phyloP scores from a whole-genome alignment of 2,888 invertebrate genomes.

The Camptogramma bilineatum region DNA sequence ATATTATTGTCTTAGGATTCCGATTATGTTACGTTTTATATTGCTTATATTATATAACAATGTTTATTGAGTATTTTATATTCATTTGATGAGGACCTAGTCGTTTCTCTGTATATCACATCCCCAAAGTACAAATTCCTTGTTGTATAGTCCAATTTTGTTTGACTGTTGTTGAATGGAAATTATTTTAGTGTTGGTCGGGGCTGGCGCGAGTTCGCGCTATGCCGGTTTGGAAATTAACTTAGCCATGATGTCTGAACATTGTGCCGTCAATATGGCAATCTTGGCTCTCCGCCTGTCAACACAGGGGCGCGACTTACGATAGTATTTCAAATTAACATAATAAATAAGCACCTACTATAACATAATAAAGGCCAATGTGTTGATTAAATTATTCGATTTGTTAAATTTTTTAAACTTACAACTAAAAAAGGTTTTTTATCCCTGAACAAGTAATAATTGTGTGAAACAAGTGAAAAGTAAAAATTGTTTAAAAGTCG shows the following conservation, averaged over 20 bases:
- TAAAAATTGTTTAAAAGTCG: too few relatives aligned
- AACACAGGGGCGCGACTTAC: conserved; percentile 22
- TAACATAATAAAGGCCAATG: background rate
- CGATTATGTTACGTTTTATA: conserved; percentile 85
- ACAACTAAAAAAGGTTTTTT: background rate
- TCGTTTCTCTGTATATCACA: conserved; percentile 86
- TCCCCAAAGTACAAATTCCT: conserved; percentile 86
- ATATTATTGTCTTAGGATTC: conserved; percentile 83
- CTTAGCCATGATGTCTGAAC: conserved; percentile 46
- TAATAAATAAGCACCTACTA: background rate
- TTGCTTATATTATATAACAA: conserved; percentile 85
- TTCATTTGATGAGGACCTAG: conserved; percentile 86
- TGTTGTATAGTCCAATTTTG: conserved; percentile 87
- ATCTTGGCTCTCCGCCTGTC: conserved; percentile 34
- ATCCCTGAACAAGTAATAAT: background rate
- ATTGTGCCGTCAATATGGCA: conserved; percentile 42
- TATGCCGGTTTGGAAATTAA: conserved; percentile 48
- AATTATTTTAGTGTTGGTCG: conserved; percentile 77
- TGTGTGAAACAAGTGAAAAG: conserved; percentile 1
- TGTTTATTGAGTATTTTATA: conserved; percentile 85
- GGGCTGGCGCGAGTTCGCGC: conserved; percentile 46
- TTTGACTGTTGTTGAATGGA: conserved; percentile 84
- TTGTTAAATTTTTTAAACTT: background rate
- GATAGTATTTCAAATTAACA: background rate
- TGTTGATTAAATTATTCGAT: background rate